Conservation (phyloP, 2,797 vertebrate genomes). For the Saxicola maurus region DNA sequence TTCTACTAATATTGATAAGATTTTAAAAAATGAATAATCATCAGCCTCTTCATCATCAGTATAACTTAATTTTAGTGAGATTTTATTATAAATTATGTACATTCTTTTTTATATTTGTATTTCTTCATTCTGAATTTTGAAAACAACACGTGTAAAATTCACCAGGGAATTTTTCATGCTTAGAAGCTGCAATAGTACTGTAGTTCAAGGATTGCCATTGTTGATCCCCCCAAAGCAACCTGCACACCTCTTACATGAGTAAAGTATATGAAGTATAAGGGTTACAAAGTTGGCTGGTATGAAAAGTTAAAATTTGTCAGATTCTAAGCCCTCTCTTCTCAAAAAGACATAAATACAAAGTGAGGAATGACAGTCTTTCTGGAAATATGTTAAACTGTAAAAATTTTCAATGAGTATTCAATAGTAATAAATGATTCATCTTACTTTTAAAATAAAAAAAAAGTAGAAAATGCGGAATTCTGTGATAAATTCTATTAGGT, state of each 20-base stretch:
- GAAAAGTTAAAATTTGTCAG: neutral
- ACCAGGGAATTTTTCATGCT: neutral
- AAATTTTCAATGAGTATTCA: neutral
- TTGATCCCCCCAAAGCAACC: accelerated
- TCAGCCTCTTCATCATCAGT: neutral
- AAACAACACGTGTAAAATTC: neutral
- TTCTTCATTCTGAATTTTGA: neutral
- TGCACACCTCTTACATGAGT: neutral
- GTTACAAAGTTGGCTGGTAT: neutral
- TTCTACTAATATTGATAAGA: neutral
- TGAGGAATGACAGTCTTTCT: neutral
- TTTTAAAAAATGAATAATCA: neutral
- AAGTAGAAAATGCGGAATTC: neutral
- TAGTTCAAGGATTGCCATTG: neutral
- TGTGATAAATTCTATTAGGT: neutral
- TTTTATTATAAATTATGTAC: neutral
- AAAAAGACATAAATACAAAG: neutral
- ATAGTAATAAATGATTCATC: neutral
- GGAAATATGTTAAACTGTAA: neutral
- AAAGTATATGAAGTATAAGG: neutral
- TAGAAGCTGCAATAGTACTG: neutral
- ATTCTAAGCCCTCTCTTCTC: neutral
- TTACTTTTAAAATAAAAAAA: neutral
- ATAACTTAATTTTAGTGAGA: neutral
- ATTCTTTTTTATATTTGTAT: neutral